Evolutionary conservation across 1,140 invertebrate genomes (phyloP), one percentile per base, ranked within the genome.

Genomic region (Pogonognathellus flavescens): DNA sequence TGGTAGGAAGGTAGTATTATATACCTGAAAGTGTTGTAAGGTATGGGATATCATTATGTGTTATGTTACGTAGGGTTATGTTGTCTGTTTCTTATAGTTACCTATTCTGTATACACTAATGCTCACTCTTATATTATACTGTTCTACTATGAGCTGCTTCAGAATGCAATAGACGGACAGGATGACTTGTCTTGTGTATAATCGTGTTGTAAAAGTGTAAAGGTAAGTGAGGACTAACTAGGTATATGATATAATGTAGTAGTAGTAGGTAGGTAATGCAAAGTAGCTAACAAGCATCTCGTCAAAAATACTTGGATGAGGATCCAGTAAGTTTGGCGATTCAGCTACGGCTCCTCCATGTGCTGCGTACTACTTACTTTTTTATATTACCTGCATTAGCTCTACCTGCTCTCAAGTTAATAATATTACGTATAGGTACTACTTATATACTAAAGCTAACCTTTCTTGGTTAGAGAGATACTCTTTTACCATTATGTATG

Each of bases 261-360:
- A n/a, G n/a, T n/a, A n/a, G n/a, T n/a, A n/a, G n/a, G n/a, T n/a
- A n/a, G n/a, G n/a, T n/a, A 49, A 76, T 76, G 66, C 31, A 31
- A 70, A 20, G 81, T 53, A 86, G 83, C 85, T 86, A 86, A 86
- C 85, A 81, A 86, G 85, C 50, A 86, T 86, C 85, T 86, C 62
- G 85, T 86, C 85, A 86, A 66, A 18, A 55, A 76, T 25, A 41
- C 31, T 41, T 41, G 80, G 25, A 76, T 76, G 22, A 55, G 80
- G 50, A 25, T 57, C 55, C 55, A 59, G 80, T 20, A 82, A 82
- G 41, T 76, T 76, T 31, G 25, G 41, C 25, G 66, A 72, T 76
- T 49, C 70, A 76, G 41, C 70, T 76, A 57, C 10, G 53, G 11
- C n/a, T 14, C 11, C n/a, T 14, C 11, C 53, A 13, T 57, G 11